Base-by-base conservation (phyloP, 2,888 invertebrate species). In the Epicampocera succincta region DNA sequence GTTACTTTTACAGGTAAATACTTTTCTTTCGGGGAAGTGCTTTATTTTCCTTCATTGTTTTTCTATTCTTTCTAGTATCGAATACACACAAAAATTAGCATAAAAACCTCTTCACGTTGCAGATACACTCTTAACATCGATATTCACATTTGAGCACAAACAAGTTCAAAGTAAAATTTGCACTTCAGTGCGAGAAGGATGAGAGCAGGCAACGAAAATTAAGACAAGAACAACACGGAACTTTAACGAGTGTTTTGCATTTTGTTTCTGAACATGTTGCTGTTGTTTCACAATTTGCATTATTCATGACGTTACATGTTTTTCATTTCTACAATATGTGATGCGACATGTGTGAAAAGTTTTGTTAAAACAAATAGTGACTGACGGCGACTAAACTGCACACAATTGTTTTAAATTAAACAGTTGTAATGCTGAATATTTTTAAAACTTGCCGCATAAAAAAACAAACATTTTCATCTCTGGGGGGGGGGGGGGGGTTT, bases 161-260 rank as follows among this genome's bases (percentile, higher is more conserved):
- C 17, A 60, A 60, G 50, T 61, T 72, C 61, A 61, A 72, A 72
- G 72, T 60, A 61, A 61, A 44, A 50, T 42, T 52, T 44, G 19
- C 3, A 19, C 11, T 60, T 9, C 48, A 25, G 13, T 17, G 40
- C 61, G 29, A 42, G 12, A 50, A 11, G 29, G 25, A 72, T 5
- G 9, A 60, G n/a, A 25, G 17, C 8, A 40, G 21, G 17, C 42
- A 12, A 29, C 12, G 50, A 8, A 54, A 2, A 25, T 25, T 25
- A 25, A 25, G 5, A 3, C 2, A 25, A 25, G 25, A 46, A 21
- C 56, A 9, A n/a, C 21, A 58, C 9, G 48, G 38, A 50, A 29
- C 29, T 29, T 15, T 25, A 21, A 29, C 21, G 17, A 61, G 19
- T 50, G 38, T 50, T 42, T 61, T 42, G 25, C n/a, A 21, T 42